A percentile compares a stretch with the other conserved stretches of the same genome.
Conservation (phyloP, 2,888 invertebrate species). For the Punctoribates punctum region DNA sequence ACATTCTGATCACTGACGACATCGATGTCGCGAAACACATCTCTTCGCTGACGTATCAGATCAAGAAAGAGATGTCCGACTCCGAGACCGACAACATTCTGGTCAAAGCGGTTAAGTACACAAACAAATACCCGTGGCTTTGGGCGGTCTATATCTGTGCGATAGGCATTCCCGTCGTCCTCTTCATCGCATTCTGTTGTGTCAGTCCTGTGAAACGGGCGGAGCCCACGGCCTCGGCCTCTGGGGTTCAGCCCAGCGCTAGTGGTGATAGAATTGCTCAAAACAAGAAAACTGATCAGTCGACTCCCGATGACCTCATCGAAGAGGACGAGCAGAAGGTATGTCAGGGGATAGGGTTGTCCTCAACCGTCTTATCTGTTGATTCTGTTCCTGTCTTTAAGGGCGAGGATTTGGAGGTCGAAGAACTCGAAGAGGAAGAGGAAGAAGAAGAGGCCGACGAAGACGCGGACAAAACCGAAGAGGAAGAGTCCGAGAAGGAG, state of each 20-base stretch:
- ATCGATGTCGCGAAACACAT: conserved; percentile 69
- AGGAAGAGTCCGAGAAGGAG: conserved; percentile 49
- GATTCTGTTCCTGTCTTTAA: conserved; percentile 42
- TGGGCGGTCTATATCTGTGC: conserved; percentile 80
- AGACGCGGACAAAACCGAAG: conserved; percentile 43
- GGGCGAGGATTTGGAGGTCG: conserved; percentile 48
- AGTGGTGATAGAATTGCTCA: conserved; percentile 40
- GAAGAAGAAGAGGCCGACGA: conserved; percentile 50
- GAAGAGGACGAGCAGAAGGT: conserved; percentile 36
- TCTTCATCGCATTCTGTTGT: conserved; percentile 77
- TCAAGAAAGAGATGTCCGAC: conserved; percentile 76
- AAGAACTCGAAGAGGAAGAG: conserved; percentile 47
- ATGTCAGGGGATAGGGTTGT: neutral
- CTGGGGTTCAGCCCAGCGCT: neutral
- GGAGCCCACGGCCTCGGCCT: conserved; percentile 25
- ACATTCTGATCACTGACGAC: conserved; percentile 84
- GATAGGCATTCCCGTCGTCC: conserved; percentile 71
- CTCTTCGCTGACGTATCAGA: conserved; percentile 75
- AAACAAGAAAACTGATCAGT: conserved; percentile 52
- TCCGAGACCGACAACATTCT: conserved; percentile 73
- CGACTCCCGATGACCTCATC: conserved; percentile 50
- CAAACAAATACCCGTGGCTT: conserved; percentile 82
- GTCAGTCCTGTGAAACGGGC: conserved; percentile 47
- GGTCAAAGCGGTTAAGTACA: conserved; percentile 69
- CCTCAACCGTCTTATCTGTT: neutral